Percentiles rank a stretch among this genome's conserved stretches.
phyloP scores from a whole-genome alignment of 2,888 invertebrate genomes.

The Zhuqinia jingwanae region DNA sequence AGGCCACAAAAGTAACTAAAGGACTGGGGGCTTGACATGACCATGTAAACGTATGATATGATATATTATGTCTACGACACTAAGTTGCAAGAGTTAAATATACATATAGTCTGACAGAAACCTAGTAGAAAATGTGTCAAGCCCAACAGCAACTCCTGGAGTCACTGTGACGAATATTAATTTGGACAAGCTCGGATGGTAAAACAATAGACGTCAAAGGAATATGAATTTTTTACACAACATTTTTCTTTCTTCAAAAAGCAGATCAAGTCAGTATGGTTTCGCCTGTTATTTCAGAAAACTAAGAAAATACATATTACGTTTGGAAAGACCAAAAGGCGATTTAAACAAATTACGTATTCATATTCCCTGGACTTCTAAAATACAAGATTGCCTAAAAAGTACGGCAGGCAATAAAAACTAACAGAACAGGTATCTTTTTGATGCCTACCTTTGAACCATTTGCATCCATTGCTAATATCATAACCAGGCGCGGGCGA shows the following conservation, averaged over 20 bases:
- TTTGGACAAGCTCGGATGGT: conserved; percentile 48
- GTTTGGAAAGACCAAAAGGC: no score
- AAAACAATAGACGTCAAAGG: conserved; percentile 35
- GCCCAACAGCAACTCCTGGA: conserved; percentile 77
- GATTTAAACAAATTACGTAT: not conserved
- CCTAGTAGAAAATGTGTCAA: conserved; percentile 66
- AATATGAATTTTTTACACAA: conserved; percentile 58
- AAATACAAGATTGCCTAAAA: conserved; percentile 27
- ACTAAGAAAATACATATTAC: no score
- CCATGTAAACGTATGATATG: no score
- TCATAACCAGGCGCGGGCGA: conserved; percentile 69
- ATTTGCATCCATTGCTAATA: conserved; percentile 59
- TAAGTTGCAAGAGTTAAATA: conserved; percentile 30
- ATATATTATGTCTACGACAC: not conserved
- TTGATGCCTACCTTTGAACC: conserved; percentile 66
- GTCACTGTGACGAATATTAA: conserved; percentile 74
- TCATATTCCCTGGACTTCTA: conserved; percentile 24
- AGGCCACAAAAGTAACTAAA: conserved; percentile 47
- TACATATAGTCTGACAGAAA: not conserved
- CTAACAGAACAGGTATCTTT: conserved; percentile 28
- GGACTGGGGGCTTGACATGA: conserved; percentile 78
- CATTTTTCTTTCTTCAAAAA: no score
- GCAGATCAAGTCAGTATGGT: no score
- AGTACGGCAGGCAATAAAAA: conserved; percentile 40
- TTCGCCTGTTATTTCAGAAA: no score